Conservation (phyloP, 2,888 invertebrate genomes). For the Cistogaster globosa region DNA sequence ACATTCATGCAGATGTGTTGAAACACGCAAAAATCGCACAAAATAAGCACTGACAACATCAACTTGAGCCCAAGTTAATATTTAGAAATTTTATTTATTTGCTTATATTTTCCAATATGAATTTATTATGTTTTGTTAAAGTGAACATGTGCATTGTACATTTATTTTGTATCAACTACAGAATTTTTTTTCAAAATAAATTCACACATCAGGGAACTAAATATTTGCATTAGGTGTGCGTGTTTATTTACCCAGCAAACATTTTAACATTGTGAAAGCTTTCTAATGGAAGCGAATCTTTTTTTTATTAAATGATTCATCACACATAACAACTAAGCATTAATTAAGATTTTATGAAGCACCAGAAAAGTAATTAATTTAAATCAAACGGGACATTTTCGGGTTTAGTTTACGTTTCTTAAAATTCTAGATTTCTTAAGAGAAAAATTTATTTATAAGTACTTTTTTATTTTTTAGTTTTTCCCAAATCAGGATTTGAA, state of each 20-base stretch:
- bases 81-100: constrained; percentile 46
- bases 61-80: constrained; percentile 48
- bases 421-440: no score
- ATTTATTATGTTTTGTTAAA: constrained; percentile 2
- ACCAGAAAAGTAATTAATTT: no score
- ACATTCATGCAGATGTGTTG: no score
- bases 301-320: no score
- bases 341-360: no score
- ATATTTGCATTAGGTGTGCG: neutral
- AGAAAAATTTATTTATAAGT: no score
- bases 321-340: no score
- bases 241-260: neutral
- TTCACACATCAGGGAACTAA: constrained; percentile 2
- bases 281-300: no score
- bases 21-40: constrained; percentile 1
- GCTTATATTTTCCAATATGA: constrained; percentile 30
- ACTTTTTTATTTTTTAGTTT: no score
- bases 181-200: neutral
- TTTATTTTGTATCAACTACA: constrained; percentile 13
- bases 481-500: no score
- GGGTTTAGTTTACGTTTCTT: no score
- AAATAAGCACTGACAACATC: constrained; percentile 30
- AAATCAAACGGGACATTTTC: no score
- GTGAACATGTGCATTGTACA: neutral
- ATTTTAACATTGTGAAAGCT: neutral